These are phyloP conservation scores for Mystacornis crossleyi DNA, from an alignment of 2,113 vertebrate species.

Conservation along the genomic window DNA sequence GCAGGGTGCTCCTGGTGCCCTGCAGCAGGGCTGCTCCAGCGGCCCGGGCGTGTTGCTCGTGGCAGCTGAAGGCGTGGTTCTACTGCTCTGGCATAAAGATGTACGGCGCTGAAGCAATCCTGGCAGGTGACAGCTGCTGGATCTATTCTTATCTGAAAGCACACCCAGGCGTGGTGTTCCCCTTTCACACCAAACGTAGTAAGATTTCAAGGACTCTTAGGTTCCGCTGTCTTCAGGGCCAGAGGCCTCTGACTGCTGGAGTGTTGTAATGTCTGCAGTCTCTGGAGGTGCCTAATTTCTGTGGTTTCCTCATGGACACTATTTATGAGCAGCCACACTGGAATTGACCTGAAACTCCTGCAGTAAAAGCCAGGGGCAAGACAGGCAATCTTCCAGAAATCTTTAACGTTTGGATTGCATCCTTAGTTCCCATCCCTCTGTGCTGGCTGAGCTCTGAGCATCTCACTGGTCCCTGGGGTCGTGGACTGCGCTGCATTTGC, in stretches of 20 bases:
- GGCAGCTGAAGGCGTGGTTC: background rate
- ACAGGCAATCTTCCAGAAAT: background rate
- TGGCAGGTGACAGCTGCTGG: background rate
- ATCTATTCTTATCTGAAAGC: background rate
- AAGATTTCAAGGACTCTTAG: background rate
- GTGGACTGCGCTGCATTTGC: background rate
- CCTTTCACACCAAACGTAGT: background rate
- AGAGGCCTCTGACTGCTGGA: background rate
- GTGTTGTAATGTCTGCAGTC: background rate
- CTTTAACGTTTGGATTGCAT: background rate
- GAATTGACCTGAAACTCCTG: background rate
- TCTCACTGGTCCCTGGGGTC: rapidly evolving
- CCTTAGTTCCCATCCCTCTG: background rate
- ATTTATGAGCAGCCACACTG: background rate
- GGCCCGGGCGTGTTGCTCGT: background rate
- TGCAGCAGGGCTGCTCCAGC: background rate
- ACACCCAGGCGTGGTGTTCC: background rate
- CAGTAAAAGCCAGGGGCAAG: background rate
- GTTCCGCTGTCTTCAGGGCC: background rate
- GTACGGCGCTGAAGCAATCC: background rate
- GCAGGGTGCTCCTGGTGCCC: background rate
- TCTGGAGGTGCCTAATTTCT: background rate
- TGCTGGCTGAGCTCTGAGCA: background rate
- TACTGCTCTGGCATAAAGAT: background rate
- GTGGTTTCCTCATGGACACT: background rate